Evolutionary conservation across 2,888 invertebrate species (phyloP).

Genomic region (Galerucella calmariensis): DNA sequence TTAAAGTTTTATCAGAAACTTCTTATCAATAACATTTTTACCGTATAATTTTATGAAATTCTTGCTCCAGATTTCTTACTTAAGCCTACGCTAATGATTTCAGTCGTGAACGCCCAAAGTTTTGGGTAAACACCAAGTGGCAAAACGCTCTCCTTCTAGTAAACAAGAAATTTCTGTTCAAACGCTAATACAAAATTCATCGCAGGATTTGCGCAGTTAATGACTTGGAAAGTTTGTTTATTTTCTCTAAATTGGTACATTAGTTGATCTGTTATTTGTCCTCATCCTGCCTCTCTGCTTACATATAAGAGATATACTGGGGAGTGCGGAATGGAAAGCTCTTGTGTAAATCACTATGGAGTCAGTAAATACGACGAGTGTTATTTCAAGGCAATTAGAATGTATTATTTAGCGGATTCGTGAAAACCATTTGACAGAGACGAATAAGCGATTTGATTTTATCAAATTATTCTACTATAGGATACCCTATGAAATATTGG

Average conservation of each 20-base stretch:
- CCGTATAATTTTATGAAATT: neutral
- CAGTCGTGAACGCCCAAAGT: constrained; percentile 19
- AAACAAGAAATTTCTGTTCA: constrained; percentile 42
- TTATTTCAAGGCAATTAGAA: constrained; percentile 9
- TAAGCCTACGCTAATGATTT: constrained; percentile 7
- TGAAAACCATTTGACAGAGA: neutral
- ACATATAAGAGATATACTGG: constrained; percentile 21
- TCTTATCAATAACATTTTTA: too few species aligned
- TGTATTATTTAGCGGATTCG: neutral
- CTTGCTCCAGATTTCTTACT: neutral
- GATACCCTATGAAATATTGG: too few species aligned
- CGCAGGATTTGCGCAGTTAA: constrained; percentile 44
- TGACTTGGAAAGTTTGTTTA: constrained; percentile 42
- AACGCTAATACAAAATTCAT: constrained; percentile 45
- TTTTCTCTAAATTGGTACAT: constrained; percentile 41
- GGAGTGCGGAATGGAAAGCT: constrained; percentile 1
- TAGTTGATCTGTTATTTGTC: constrained; percentile 42
- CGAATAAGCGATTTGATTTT: neutral
- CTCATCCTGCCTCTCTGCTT: constrained; percentile 32
- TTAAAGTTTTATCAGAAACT: too few species aligned
- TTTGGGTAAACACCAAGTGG: constrained; percentile 42
- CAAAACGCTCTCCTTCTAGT: constrained; percentile 36
- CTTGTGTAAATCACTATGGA: constrained; percentile 10
- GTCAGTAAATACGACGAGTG: constrained; percentile 12
- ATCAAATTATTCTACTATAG: neutral